Percentiles rank a stretch among this genome's conserved stretches.
Conservation (phyloP, 2,113 vertebrate genomes). For the Callithrix jacchus region DNA sequence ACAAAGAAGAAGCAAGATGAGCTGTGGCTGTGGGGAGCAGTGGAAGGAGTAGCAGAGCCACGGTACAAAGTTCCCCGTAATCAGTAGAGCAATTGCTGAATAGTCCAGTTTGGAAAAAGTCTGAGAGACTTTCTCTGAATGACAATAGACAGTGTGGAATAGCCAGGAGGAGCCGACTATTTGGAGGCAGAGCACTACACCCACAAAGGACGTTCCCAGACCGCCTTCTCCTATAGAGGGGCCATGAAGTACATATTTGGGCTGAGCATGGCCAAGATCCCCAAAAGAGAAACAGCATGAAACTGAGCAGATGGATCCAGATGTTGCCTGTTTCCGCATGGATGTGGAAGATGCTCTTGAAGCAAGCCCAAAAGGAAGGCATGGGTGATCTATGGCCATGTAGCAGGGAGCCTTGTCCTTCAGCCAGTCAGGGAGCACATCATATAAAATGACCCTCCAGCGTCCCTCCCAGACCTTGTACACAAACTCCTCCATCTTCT, state of each 20-base stretch:
- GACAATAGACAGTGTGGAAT: too few relatives aligned
- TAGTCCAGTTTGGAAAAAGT: constrained; percentile 95
- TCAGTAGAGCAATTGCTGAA: constrained; percentile 97
- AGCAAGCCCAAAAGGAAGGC: constrained; percentile 95
- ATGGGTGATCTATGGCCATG: constrained; percentile 96
- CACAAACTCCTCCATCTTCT: constrained; percentile 94
- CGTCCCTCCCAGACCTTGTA: constrained; percentile 97
- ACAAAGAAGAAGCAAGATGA: constrained; percentile 99
- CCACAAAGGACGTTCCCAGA: constrained; percentile 97
- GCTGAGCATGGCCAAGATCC: constrained; percentile 95
- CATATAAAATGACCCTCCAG: constrained; percentile 96
- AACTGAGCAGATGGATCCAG: constrained; percentile 96
- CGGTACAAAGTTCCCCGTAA: constrained; percentile 98
- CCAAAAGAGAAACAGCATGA: constrained; percentile 95
- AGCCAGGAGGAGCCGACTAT: constrained; percentile 50
- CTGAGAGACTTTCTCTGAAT: too few relatives aligned
- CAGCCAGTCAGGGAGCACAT: constrained; percentile 96
- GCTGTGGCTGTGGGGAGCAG: constrained; percentile 96
- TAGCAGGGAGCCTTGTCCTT: constrained; percentile 98
- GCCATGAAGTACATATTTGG: constrained; percentile 99
- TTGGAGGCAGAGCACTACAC: constrained; percentile 94
- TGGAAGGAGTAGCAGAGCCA: constrained; percentile 99
- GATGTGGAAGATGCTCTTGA: constrained; percentile 96
- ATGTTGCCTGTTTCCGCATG: constrained; percentile 98
- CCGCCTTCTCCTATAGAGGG: constrained; percentile 97